Conservation (phyloP, 2,888 invertebrate genomes). For the Oxyscelio sp. region DNA sequence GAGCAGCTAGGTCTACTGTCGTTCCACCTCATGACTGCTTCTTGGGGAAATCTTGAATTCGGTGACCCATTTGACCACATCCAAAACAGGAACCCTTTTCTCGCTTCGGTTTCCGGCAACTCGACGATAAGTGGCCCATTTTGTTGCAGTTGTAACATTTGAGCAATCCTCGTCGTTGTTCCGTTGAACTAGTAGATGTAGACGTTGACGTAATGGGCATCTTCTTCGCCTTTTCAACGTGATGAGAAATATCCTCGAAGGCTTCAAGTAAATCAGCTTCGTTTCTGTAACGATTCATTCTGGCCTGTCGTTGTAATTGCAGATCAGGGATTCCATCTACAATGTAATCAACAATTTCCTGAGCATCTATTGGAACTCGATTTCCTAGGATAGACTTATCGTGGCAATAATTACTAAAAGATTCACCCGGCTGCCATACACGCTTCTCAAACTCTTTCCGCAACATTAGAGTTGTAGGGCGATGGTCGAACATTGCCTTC, state of each 20-base stretch:
- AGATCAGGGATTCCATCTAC: slow-evolving; percentile 69
- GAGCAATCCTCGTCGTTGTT: background rate
- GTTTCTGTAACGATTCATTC: slow-evolving; percentile 46
- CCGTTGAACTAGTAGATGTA: too few species aligned
- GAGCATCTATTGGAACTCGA: slow-evolving; percentile 54
- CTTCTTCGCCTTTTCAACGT: background rate
- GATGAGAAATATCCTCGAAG: slow-evolving; percentile 13
- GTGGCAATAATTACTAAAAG: slow-evolving; percentile 71
- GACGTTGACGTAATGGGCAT: too few species aligned
- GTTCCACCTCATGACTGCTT: background rate
- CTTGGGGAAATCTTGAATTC: background rate
- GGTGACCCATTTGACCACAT: slow-evolving; percentile 1
- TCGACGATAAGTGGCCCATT: slow-evolving; percentile 17
- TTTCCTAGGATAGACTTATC: slow-evolving; percentile 71
- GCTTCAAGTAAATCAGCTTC: slow-evolving; percentile 15
- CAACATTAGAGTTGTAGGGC: slow-evolving; percentile 38
- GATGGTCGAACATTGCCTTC: slow-evolving; percentile 66
- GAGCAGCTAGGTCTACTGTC: background rate
- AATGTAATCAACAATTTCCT: slow-evolving; percentile 69
- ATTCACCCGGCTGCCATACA: slow-evolving; percentile 55
- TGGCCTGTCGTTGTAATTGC: slow-evolving; percentile 61
- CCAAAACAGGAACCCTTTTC: slow-evolving; percentile 42
- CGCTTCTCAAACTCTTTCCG: slow-evolving; percentile 67
- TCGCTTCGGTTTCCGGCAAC: background rate
- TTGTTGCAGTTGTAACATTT: slow-evolving; percentile 35